Evolutionary conservation across 1,140 invertebrate species (phyloP).

Genomic region (Drosophila dunni): DNA sequence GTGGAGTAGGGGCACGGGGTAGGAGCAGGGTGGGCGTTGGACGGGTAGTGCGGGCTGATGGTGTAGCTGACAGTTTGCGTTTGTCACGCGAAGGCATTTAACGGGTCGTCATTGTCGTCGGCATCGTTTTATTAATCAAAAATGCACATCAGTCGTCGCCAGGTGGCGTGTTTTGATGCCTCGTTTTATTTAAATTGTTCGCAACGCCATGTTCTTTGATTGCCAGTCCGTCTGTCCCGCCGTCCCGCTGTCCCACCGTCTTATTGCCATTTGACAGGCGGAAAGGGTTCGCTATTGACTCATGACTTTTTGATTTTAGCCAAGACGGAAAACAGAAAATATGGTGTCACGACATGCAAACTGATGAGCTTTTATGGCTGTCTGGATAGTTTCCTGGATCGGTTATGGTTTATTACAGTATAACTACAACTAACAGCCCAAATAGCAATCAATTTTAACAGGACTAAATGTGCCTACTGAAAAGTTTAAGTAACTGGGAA

Average conservation of each 20-base stretch:
- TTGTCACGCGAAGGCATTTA: slow-evolving; percentile 77
- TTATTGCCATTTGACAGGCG: slow-evolving; percentile 56
- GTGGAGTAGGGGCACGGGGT: neutral
- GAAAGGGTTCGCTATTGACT: slow-evolving; percentile 67
- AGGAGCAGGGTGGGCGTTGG: slow-evolving; percentile 5
- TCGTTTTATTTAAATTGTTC: slow-evolving; percentile 63
- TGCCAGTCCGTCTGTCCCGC: slow-evolving; percentile 8
- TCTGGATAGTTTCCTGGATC: slow-evolving; percentile 15
- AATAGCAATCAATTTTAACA: too few relatives aligned
- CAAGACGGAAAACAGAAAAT: slow-evolving; percentile 1
- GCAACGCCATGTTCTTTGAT: slow-evolving; percentile 49
- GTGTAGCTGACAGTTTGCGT: slow-evolving; percentile 70
- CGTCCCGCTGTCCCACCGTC: neutral
- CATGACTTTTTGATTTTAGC: slow-evolving; percentile 38
- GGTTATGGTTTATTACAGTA: neutral
- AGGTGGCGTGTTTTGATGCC: slow-evolving; percentile 49
- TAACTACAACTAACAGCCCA: too few relatives aligned
- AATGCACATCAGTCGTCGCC: slow-evolving; percentile 45
- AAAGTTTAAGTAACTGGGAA: too few relatives aligned
- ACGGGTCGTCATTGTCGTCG: slow-evolving; percentile 38
- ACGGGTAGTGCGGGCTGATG: neutral
- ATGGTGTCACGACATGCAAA: slow-evolving; percentile 49
- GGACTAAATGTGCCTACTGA: neutral
- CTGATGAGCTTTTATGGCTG: slow-evolving; percentile 15
- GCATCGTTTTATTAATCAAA: slow-evolving; percentile 67